Percentiles rank a stretch among this genome's conserved stretches.
phyloP scores from a whole-genome alignment of 1,140 invertebrate genomes.

The Papilio aristodemus region DNA sequence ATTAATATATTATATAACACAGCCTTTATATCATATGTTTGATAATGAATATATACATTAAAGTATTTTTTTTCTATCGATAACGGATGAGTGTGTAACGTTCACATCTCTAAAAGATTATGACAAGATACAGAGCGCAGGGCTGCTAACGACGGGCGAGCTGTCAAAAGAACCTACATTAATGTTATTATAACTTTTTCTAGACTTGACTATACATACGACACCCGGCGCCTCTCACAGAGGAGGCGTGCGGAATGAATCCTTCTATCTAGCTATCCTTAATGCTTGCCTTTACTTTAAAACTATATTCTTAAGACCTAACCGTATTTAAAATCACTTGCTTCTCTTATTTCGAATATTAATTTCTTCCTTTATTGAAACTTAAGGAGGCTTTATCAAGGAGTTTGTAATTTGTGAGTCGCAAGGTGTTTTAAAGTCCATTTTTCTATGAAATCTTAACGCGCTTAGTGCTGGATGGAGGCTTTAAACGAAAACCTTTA shows the following conservation, averaged over 20 bases:
- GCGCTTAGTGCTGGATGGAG: not conserved
- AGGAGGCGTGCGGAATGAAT: conserved; percentile 42
- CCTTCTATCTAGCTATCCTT: conserved; percentile 1
- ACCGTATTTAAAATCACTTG: conserved; percentile 2
- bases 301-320: conserved; percentile 19
- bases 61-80: conserved; percentile 35
- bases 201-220: conserved; percentile 44
- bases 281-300: conserved; percentile 16
- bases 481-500: not conserved
- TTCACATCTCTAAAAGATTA: conserved; percentile 67
- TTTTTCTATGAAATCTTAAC: not conserved
- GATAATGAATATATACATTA: not conserved
- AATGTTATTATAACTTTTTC: conserved; percentile 79
- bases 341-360: conserved; percentile 3
- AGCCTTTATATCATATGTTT: not conserved
- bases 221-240: conserved; percentile 40
- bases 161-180: conserved; percentile 79
- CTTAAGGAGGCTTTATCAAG: not conserved
- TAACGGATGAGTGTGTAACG: conserved; percentile 22
- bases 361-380: not conserved
- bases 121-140: conserved; percentile 77
- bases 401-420: not conserved
- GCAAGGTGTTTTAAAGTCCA: not conserved
- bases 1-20: no score
- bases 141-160: conserved; percentile 74